Percentiles rank a stretch among this genome's conserved stretches.
Evolutionary conservation across 2,797 vertebrate genomes (phyloP).

Genomic region (Myripristis jacobus): DNA sequence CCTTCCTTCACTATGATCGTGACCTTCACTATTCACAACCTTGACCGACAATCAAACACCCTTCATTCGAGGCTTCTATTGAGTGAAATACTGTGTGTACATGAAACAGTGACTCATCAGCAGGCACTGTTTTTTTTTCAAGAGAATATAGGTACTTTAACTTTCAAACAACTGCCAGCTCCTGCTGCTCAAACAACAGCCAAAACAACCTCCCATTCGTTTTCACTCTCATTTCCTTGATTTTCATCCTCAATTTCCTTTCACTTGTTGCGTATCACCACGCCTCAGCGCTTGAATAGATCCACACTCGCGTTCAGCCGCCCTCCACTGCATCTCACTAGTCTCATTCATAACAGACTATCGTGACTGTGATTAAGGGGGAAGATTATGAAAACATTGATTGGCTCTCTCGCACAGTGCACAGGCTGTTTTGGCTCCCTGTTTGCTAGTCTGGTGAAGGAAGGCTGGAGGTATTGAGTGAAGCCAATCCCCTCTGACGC

Average conservation of each 20-base stretch:
- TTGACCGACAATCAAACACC: conserved; percentile 1
- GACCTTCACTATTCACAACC: neutral
- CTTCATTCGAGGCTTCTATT: conserved; percentile 24
- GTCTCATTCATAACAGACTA: conserved; percentile 20
- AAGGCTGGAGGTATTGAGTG: conserved; percentile 59
- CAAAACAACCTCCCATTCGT: conserved; percentile 11
- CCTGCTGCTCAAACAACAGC: neutral
- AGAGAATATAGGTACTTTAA: neutral
- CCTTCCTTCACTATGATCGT: conserved; percentile 8
- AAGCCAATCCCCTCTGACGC: conserved; percentile 62
- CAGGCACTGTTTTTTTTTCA: neutral
- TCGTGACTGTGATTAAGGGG: conserved; percentile 32
- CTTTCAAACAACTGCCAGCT: neutral
- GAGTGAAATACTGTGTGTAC: conserved; percentile 14
- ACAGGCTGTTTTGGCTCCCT: conserved; percentile 40
- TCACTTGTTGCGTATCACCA: conserved; percentile 14
- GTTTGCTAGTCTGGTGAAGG: conserved; percentile 49
- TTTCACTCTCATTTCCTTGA: conserved; percentile 23
- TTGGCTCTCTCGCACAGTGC: conserved; percentile 11
- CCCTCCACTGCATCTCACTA: conserved; percentile 2
- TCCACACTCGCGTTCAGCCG: conserved; percentile 1
- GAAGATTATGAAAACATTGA: conserved; percentile 44
- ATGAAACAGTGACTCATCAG: neutral
- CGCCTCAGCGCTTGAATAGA: conserved; percentile 14
- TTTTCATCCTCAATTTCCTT: conserved; percentile 32